Conservation (phyloP, 1,140 invertebrate species). For the Daktulosphaira vitifoliae region DNA sequence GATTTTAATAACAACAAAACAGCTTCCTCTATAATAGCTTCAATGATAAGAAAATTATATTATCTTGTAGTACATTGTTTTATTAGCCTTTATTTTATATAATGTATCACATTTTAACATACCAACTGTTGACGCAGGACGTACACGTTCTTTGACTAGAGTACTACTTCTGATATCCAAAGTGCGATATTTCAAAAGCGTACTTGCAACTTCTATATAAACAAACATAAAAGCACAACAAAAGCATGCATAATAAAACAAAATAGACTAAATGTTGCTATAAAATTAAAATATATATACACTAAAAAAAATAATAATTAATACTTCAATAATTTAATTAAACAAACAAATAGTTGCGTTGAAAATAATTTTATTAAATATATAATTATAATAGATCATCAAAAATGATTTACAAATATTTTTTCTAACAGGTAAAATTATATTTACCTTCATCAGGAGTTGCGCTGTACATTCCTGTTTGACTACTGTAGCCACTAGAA, state of each 20-base stretch:
- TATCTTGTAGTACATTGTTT: too few relatives aligned
- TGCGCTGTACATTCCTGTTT: slow-evolving; percentile 44
- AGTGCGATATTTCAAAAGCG: slow-evolving; percentile 24
- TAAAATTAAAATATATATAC: neutral
- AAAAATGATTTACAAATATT: too few relatives aligned
- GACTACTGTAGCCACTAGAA: slow-evolving; percentile 67
- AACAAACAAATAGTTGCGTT: too few relatives aligned
- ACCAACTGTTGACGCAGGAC: slow-evolving; percentile 34
- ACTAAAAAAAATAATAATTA: too few relatives aligned
- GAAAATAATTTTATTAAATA: too few relatives aligned
- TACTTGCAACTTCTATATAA: slow-evolving; percentile 27
- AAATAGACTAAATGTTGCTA: neutral
- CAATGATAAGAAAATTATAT: too few relatives aligned
- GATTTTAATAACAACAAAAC: too few relatives aligned
- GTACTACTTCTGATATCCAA: slow-evolving; percentile 20
- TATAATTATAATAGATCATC: too few relatives aligned
- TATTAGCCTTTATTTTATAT: too few relatives aligned
- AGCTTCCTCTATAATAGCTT: too few relatives aligned
- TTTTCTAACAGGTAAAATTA: neutral
- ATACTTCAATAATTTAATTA: too few relatives aligned
- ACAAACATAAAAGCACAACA: slow-evolving; percentile 9
- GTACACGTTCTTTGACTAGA: slow-evolving; percentile 14
- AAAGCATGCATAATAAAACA: slow-evolving; percentile 23
- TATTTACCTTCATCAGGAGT: slow-evolving; percentile 34
- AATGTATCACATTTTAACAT: too few relatives aligned